Base-by-base conservation (phyloP, 1,140 invertebrate species). In the Magallana ariakensis region DNA sequence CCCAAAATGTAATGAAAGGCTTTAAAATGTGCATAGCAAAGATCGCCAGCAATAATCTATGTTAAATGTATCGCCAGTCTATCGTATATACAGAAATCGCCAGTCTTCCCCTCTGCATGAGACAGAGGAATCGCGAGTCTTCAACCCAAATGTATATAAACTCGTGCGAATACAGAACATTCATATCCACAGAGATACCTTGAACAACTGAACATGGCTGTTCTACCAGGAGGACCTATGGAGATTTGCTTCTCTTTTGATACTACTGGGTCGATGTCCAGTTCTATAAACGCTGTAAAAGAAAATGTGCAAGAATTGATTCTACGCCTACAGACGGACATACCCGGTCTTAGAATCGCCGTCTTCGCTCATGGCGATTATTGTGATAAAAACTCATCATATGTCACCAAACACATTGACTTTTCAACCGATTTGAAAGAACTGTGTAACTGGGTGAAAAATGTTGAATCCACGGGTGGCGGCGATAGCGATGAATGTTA, bases 231-330 rank as follows among this genome's bases (percentile, higher is more conserved):
- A 58, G 92, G 92, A 62, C 90, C 89, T 62, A 89, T 92, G 53
- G 94, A 94, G 81, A 92, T 94, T 58, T 93, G 92, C 22, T 94
- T 94, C 85, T 94, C 93, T 8, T 94, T 94, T 82, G 94, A 94
- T 85, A 94, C 93, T 3, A 94, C 94, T 22, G 93, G 93, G 15
- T 93, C 93, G 19, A 94, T 94, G 93, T 89, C 46, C 54, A 83
- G 85, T 13, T 93, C 90, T 84, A 86, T 94, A 1, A 85, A 88
- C 4, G 86, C 92, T 81, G 91, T 94, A 10, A 85, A 93, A 53
- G 90, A 92, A 3, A 89, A 88, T 15, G 84, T 94, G 1, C 89
- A 91, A 54, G 93, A 94, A 70, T 91, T 94, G 91, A 87, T 92
- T 46, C 92, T 88, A 33, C 85, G 89, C 33, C 87, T 92, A 1